phyloP scores from a whole-genome alignment of 2,888 invertebrate species.

The Ichneumon xanthorius region DNA sequence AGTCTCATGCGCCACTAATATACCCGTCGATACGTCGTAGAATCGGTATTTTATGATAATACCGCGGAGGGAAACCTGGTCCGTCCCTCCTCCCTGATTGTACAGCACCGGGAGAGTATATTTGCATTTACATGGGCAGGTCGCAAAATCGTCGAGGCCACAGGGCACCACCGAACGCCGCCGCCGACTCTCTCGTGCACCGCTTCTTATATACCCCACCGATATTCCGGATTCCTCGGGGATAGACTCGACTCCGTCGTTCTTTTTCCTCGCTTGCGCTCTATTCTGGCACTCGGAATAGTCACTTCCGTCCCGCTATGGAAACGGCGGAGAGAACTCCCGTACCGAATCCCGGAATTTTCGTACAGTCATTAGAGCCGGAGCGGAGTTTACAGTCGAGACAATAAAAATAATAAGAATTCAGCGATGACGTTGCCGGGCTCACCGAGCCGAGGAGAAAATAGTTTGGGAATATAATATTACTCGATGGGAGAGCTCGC shows the following conservation, averaged over 20 bases:
- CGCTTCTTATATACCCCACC: constrained; percentile 44
- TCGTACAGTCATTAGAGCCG: constrained; percentile 25
- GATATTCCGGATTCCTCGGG: constrained; percentile 53
- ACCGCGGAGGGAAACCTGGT: constrained; percentile 60
- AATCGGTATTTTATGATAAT: constrained; percentile 73
- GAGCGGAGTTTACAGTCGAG: constrained; percentile 12
- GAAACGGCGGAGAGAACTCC: constrained; percentile 1
- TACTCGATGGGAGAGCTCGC: not conserved
- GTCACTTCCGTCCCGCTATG: constrained; percentile 49
- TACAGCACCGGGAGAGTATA: constrained; percentile 66
- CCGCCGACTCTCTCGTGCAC: constrained; percentile 33
- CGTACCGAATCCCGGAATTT: constrained; percentile 17
- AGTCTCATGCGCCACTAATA: constrained; percentile 59
- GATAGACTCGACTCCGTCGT: constrained; percentile 10
- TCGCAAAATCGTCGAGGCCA: constrained; percentile 70
- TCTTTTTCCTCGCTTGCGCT: not conserved
- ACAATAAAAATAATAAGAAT: constrained; percentile 12
- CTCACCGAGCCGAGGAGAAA: constrained; percentile 42
- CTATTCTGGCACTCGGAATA: constrained; percentile 56
- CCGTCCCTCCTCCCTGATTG: constrained; percentile 69
- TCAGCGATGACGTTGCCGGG: constrained; percentile 9
- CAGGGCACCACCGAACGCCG: constrained; percentile 61
- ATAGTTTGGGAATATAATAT: constrained; percentile 44
- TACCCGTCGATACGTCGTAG: constrained; percentile 69
- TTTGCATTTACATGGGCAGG: constrained; percentile 74